phyloP scores from a whole-genome alignment of 2,797 vertebrate genomes.

The Rachycentron canadum region DNA sequence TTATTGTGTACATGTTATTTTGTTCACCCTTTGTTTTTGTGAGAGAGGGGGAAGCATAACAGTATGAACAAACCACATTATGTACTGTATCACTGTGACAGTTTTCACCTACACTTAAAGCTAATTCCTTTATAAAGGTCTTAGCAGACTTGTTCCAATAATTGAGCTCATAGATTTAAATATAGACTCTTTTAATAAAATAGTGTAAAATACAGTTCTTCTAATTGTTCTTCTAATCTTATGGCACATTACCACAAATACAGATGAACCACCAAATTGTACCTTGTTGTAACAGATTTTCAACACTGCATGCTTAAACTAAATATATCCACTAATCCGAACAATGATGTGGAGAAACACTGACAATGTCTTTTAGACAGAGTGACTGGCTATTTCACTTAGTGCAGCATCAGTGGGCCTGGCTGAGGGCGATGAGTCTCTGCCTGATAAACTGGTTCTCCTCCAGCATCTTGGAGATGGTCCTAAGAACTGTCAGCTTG shows the following conservation, averaged over 20 bases:
- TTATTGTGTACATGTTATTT: background rate
- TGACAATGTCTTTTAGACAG: background rate
- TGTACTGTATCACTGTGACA: background rate
- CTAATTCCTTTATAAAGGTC: background rate
- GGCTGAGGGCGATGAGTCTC: constrained; percentile 77
- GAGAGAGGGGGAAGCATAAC: background rate
- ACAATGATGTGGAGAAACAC: constrained; percentile 15
- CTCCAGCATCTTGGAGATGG: constrained; percentile 90
- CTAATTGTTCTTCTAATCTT: background rate
- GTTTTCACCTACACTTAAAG: background rate
- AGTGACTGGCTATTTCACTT: constrained; percentile 7
- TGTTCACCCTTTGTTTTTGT: background rate
- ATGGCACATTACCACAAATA: background rate
- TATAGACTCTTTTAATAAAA: constrained; percentile 32
- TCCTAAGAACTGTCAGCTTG: constrained; percentile 84
- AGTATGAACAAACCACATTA: background rate
- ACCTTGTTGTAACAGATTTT: constrained; percentile 4
- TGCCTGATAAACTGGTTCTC: constrained; percentile 90
- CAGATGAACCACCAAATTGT: background rate
- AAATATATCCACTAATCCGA: background rate
- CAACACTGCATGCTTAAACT: background rate
- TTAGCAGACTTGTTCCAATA: background rate
- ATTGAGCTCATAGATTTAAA: background rate
- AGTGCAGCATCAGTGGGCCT: constrained; percentile 33
- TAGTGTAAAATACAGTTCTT: background rate